These are phyloP conservation scores for Thumatha senex DNA, from an alignment of 2,888 invertebrate species.

Conservation along the genomic window DNA sequence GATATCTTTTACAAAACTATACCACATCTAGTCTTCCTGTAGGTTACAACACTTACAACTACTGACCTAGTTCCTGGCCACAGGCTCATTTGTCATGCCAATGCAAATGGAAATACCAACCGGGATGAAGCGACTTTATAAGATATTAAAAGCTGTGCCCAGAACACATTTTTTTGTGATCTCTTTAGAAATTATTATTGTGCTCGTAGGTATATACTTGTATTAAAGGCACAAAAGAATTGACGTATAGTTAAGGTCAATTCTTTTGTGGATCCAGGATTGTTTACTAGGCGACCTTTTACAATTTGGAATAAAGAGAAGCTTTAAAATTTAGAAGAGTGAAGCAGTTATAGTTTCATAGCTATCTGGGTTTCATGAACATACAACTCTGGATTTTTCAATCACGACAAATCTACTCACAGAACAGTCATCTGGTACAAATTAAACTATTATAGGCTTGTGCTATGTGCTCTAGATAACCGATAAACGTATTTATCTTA, in stretches of 20 bases:
- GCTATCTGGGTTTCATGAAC: too few species aligned
- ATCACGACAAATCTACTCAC: too few species aligned
- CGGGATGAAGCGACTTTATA: conserved; percentile 32
- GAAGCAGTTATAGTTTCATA: too few species aligned
- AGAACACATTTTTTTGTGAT: conserved; percentile 1
- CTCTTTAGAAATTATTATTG: conserved; percentile 1
- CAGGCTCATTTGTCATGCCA: conserved; percentile 19
- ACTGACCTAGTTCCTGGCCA: conserved; percentile 6
- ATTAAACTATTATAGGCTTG: too few species aligned
- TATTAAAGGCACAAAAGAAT: too few species aligned
- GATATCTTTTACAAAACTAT: background rate
- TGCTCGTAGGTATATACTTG: background rate
- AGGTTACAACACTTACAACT: background rate
- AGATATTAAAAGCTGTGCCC: conserved; percentile 24
- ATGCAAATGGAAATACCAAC: conserved; percentile 29
- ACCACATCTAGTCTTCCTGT: background rate
- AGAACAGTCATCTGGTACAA: too few species aligned
- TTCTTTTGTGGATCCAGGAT: background rate
- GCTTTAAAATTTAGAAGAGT: too few species aligned
- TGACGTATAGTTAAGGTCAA: background rate
- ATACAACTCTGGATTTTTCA: too few species aligned
- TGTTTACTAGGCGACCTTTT: background rate
- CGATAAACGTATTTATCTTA: too few species aligned
- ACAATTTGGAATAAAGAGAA: too few species aligned
- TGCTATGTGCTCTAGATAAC: too few species aligned